phyloP scores from a whole-genome alignment of 2,113 vertebrate species.

The Benitochromis conjunctus region DNA sequence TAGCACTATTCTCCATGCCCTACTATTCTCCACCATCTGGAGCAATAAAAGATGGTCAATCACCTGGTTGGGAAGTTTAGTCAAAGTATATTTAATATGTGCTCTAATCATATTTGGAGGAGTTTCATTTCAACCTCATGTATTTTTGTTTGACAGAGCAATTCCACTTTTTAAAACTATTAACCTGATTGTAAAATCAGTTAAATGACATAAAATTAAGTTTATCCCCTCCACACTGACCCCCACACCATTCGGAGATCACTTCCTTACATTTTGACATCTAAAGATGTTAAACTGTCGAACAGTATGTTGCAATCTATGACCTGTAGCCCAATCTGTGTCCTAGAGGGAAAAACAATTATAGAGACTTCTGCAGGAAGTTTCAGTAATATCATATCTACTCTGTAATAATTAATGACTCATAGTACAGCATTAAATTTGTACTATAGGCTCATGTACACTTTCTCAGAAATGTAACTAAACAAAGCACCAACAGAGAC shows the following conservation, averaged over 20 bases:
- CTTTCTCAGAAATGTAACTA: background rate
- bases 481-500: background rate
- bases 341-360: background rate
- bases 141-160: background rate
- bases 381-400: background rate
- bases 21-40: background rate
- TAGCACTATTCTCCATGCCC: background rate
- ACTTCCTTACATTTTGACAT: accelerated
- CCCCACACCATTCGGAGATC: background rate
- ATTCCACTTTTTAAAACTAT: background rate
- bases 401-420: background rate
- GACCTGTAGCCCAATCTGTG: background rate
- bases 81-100: background rate
- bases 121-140: background rate
- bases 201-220: accelerated
- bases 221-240: background rate
- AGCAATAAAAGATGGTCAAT: background rate
- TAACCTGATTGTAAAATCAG: background rate
- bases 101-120: background rate
- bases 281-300: background rate
- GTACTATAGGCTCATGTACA: accelerated
- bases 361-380: background rate
- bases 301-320: background rate
- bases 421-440: background rate
- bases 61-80: background rate